A percentile compares a stretch with the other conserved stretches of the same genome.
Conservation (phyloP, 1,140 invertebrate genomes). For the Heliothis virescens region DNA sequence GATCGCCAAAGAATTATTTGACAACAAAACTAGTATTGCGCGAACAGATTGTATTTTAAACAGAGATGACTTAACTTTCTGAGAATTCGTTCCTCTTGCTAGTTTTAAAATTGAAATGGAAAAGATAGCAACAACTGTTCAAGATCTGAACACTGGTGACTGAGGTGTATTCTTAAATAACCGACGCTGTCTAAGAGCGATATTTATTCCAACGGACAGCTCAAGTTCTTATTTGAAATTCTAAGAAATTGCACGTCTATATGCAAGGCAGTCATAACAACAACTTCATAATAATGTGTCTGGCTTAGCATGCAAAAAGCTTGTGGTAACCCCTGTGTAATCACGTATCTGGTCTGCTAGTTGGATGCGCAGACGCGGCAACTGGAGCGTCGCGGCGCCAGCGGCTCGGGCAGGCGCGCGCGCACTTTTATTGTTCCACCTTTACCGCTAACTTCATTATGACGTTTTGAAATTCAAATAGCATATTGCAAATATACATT, state of each 20-base stretch:
- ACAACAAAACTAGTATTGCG: constrained; percentile 30
- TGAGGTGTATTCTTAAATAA: constrained; percentile 31
- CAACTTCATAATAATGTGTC: constrained; percentile 27
- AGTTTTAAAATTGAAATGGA: constrained; percentile 34
- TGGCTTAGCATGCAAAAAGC: constrained; percentile 46
- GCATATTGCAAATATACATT: constrained; percentile 55
- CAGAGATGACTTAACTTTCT: constrained; percentile 30
- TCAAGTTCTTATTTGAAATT: constrained; percentile 16
- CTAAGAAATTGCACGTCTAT: constrained; percentile 21
- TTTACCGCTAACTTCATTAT: constrained; percentile 69
- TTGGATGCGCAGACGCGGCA: constrained; percentile 56
- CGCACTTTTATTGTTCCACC: constrained; percentile 72
- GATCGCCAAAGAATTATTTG: constrained; percentile 27
- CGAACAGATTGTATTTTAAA: constrained; percentile 35
- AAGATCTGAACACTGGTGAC: constrained; percentile 4
- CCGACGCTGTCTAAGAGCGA: constrained; percentile 21
- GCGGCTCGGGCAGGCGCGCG: constrained; percentile 56
- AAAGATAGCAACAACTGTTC: constrained; percentile 15
- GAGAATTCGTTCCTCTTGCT: constrained; percentile 18
- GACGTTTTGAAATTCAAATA: constrained; percentile 78
- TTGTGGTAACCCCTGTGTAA: constrained; percentile 45
- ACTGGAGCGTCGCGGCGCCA: constrained; percentile 80
- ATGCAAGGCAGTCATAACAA: constrained; percentile 42
- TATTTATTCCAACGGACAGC: constrained; percentile 23
- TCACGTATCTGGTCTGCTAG: constrained; percentile 44